Evolutionary conservation across 2,113 vertebrate genomes (phyloP), one percentile per base, ranked within the genome.

Genomic region (Pandion haliaetus): DNA sequence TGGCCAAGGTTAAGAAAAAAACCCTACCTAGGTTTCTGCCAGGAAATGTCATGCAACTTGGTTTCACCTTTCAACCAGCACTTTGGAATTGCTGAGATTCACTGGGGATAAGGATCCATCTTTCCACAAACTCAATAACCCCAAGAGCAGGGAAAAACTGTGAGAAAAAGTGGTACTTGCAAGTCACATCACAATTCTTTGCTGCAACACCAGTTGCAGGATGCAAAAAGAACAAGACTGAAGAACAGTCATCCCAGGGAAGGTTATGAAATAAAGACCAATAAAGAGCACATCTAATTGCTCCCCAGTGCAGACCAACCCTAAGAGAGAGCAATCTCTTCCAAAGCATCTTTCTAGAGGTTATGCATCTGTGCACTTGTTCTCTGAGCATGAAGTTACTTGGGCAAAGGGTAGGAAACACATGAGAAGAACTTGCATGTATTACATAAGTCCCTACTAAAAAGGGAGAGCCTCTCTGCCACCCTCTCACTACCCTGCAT

Each of bases 11-110:
- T 87, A 58, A 45, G 44, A 42, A 86, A 78, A 78, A 88, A 90
- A 34, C 18, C 42, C 72, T 90, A 67, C 42, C 79, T 83, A 93
- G 26, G 45, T 74, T 93, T 88, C 86, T 93, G 80, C 71, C 84
- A 88, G 42, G 29, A 94, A 90, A 88, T 79, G 70, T 81, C 47
- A 52, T 40, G 86, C 80, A 92, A 61, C 67, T 91, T 77, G 70
- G 62, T 38, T 90, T 90, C 85, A 91, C 71, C 47, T 92, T 90
- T 92, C 50, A 77, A 28, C 21, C 82, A 88, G 23, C 50, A 70
- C 72, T 92, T 74, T 31, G 58, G 82, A 90, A 78, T 8, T 47
- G 36, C 50, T 38, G 36, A 69, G 70, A 82, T 80, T 80, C 79
- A 55, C 38, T 82, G 12, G 34, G 83, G 70, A 82, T 74, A 52